phyloP scores from a whole-genome alignment of 2,113 vertebrate species.

The Silurus asotus region DNA sequence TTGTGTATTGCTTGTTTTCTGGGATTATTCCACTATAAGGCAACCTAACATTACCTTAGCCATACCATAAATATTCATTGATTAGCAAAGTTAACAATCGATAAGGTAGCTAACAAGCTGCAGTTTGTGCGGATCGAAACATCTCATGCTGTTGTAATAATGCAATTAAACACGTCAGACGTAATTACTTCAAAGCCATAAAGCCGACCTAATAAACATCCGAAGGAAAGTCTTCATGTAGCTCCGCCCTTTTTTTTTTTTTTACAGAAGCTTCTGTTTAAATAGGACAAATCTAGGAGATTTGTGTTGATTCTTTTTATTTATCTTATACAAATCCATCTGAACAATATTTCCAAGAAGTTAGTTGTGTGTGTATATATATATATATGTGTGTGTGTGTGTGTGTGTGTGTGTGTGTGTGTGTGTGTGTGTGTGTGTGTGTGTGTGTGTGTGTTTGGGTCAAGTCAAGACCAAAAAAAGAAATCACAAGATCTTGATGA shows the following conservation, averaged over 20 bases:
- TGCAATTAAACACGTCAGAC: background rate
- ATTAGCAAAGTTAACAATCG: background rate
- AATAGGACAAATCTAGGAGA: background rate
- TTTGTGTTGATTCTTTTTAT: background rate
- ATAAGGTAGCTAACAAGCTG: background rate
- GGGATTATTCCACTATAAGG: background rate
- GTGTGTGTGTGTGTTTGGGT: slow-evolving; percentile 1
- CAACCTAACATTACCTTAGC: background rate
- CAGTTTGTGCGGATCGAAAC: background rate
- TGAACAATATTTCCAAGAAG: background rate
- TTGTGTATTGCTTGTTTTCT: background rate
- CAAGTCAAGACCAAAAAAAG: slow-evolving; percentile 31
- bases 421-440: slow-evolving; percentile 26
- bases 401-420: slow-evolving; percentile 23
- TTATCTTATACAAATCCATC: background rate
- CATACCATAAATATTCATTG: background rate
- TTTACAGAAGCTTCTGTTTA: background rate
- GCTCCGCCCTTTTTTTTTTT: background rate
- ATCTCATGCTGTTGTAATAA: background rate
- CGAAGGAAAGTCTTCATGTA: background rate
- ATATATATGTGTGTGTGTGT: slow-evolving; percentile 5
- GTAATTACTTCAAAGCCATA: background rate
- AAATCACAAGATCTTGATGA: slow-evolving; percentile 35
- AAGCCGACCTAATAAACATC: background rate
- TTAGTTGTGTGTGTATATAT: background rate